Evolutionary conservation across 2,797 vertebrate species (phyloP), one percentile per base, ranked within the genome.

Genomic region (Heliangelus exortis): DNA sequence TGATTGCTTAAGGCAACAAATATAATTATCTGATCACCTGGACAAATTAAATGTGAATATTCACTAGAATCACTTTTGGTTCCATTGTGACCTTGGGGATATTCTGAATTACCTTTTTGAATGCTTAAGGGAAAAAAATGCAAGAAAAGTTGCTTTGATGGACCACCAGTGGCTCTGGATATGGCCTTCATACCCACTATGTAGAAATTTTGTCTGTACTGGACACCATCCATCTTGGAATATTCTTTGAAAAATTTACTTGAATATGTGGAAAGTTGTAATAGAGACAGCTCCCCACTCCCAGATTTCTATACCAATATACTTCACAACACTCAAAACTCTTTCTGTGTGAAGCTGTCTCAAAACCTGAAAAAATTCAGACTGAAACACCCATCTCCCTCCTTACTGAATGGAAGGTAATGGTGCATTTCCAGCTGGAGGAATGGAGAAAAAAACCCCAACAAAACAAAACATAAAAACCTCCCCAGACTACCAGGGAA

Each of bases 201-300:
- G 74, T 77, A 83, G 69, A 83, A 95, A 87, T 34, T 31, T 31
- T 73, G 47, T 62, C 78, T 85, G 43, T 33, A 45, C 18, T 78
- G 82, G 25, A 59, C n/a, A 92, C 33, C 43, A 93, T 57, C 47
- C 59, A 48, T 74, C 48, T 73, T 76, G 62, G 63, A 75, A 76
- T 78, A 86, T 50, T 89, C 50, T 84, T 89, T 66, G 61, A 89
- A 67, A 28, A 90, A 81, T 91, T 88, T 81, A 72, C 39, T 62
- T 59, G 58, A 76, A 6, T 87, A 57, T 43, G 57, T 69, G 31
- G 34, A 67, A 91, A 90, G 71, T 19, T 84, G 48, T 57, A 25
- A 76, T n/a, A 76, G 43, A 90, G 72, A 65, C 15, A 79, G 69
- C 66, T 73, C 65, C 58, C 48, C 55, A 53, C 34, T 85, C 43